Evolutionary conservation across 2,113 vertebrate species (phyloP), one percentile per base, ranked within the genome.

Genomic region (Percina caprodes): DNA sequence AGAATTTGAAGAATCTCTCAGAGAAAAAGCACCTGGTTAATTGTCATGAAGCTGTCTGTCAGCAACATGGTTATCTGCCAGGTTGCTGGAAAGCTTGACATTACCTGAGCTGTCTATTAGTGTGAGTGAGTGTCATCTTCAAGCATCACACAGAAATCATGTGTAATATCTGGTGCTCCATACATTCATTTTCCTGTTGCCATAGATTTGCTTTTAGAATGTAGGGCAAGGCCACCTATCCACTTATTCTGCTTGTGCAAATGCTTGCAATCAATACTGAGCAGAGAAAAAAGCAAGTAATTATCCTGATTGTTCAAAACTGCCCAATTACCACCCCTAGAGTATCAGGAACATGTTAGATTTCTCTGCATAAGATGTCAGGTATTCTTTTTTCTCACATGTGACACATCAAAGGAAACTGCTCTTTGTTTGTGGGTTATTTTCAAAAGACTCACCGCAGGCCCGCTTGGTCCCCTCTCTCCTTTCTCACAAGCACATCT

Each of bases 401-500:
- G 4, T 46, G 58, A 74, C 68, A 80, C 45, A 77, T 85, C 62
- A 92, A 86, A 89, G 65, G 33, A 59, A 80, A 59, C 4, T 35
- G 5, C 19, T 75, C 16, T 75, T 67, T 77, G 26, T 21, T 46
- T 69, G 39, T 5, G 46, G 71, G 30, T 45, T 69, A 33, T 81
- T 69, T 78, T 66, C 35, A 62, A 71, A 79, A 8, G 77, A 39
- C 97, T 98, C 91, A 98, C 97, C 78, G 94, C 86, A 82, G 96
- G 91, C 59, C 97, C 97, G 7, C 91, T 91, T 67, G 92, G 85
- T 74, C 97, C 97, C 88, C 92, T 94, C 91, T 98, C 96, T 21
- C 97, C 97, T 87, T 97, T 98, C 84, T 96, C 96, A 92, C 97
- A 98, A 49, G 93, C 86, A 85, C 97, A 98, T 79, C 70, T 92